Evolutionary conservation across 2,797 vertebrate species (phyloP), one percentile per base, ranked within the genome.

Genomic region (Typhlichthys eigenmanni): DNA sequence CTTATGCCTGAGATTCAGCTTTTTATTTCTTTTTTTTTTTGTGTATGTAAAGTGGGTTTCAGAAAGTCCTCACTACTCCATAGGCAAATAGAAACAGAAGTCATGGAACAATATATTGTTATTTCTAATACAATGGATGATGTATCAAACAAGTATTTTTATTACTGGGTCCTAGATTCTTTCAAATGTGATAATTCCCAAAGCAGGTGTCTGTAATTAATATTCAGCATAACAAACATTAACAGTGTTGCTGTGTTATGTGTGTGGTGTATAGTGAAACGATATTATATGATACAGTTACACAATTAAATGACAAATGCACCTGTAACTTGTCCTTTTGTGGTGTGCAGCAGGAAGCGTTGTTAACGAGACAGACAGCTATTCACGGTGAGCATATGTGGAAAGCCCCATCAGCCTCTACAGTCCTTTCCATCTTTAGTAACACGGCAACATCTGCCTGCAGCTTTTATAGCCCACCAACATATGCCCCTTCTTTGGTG

Each of bases 391-490:
- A 76, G 82, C 88, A 90, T 88, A 90, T 91, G 87, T 87, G 85
- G 72, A 46, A 79, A 83, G 86, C 85, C 13, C 78, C 81, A 76
- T 86, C 79, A 81, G 79, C 43, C 69, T 85, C 80, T 77, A 84
- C 82, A 86, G 74, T 81, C 83, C 86, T 85, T 84, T 84, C 71
- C 84, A 62, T 79, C 86, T 87, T 89, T 81, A 84, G 86, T 87
- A 88, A 92, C 92, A 91, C 79, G 65, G 84, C 76, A 90, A 91
- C 92, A 94, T 93, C 93, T 93, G 92, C 88, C 90, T 92, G 84
- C 80, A 58, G 83, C 79, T 92, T 94, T 94, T 93, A 94, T 87
- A 88, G 91, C 87, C 82, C 68, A 45, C 72, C 24, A 90, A 85
- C 88, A 88, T 89, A 90, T 87, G 83, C 87, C 76, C 69, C 74